These are phyloP conservation scores for Ennomos fuscantarius DNA, from an alignment of 2,888 invertebrate species.

Conservation along the genomic window DNA sequence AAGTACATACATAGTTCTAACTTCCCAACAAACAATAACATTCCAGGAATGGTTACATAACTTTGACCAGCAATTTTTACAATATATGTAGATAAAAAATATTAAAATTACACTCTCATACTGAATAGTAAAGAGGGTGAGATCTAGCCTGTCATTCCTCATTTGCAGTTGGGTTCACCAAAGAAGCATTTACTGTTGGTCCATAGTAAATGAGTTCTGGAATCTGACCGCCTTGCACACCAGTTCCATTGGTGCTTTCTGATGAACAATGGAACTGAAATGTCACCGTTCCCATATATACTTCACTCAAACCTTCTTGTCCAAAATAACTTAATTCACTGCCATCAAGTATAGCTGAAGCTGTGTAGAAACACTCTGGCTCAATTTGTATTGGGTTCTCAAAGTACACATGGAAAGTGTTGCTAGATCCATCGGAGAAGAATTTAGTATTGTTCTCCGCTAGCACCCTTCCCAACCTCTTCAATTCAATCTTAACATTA, in stretches of 20 bases:
- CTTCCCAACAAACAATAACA: conserved; percentile 62
- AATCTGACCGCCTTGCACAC: conserved; percentile 98
- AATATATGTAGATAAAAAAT: conserved; percentile 37
- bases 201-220: conserved; percentile 98
- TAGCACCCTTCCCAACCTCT: conserved; percentile 93
- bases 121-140: conserved; percentile 63
- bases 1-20: conserved; percentile 48
- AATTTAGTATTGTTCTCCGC: conserved; percentile 97
- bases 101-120: conserved; percentile 52
- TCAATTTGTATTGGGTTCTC: conserved; percentile 95
- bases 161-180: conserved; percentile 71
- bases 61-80: conserved; percentile 42
- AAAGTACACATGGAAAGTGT: conserved; percentile 94
- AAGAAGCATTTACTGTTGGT: conserved; percentile 85
- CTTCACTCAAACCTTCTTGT: conserved; percentile 98
- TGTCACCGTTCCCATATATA: conserved; percentile 95
- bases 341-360: conserved; percentile 97
- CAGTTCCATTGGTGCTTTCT: conserved; percentile 98
- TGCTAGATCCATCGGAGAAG: conserved; percentile 98
- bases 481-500: conserved; percentile 96
- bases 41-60: conserved; percentile 67
- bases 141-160: conserved; percentile 80
- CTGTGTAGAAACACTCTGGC: conserved; percentile 97
- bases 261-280: conserved; percentile 99
- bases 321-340: conserved; percentile 98